A percentile compares a stretch with the other conserved stretches of the same genome.
Evolutionary conservation across 2,113 vertebrate species (phyloP).

Genomic region (Zootoca vivipara): DNA sequence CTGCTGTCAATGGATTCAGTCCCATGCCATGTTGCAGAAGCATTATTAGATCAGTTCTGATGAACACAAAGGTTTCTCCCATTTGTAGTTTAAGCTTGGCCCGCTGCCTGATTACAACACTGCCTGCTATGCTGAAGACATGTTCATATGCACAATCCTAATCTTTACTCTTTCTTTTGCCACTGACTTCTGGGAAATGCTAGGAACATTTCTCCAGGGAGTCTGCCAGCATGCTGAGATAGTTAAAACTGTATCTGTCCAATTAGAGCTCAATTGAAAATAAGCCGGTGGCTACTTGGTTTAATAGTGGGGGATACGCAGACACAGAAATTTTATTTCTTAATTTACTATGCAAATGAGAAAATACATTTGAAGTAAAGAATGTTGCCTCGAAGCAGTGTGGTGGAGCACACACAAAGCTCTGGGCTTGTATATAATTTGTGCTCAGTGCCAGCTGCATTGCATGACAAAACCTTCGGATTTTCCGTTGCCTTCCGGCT

Average conservation of each 20-base stretch:
- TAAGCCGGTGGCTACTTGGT: conserved; percentile 47
- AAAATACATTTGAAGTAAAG: conserved; percentile 50
- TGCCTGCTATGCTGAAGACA: conserved; percentile 6
- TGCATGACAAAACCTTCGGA: neutral
- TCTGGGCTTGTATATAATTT: conserved; percentile 51
- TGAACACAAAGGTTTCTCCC: neutral
- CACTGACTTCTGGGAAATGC: conserved; percentile 21
- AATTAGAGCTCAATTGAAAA: conserved; percentile 58
- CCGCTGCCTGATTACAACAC: neutral
- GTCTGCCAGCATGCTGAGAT: conserved; percentile 32
- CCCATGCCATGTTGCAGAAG: neutral
- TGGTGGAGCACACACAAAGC: conserved; percentile 39
- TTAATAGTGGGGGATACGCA: conserved; percentile 30
- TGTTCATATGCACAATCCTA: neutral
- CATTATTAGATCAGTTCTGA: conserved; percentile 3
- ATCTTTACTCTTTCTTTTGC: conserved; percentile 21
- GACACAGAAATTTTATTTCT: conserved; percentile 50
- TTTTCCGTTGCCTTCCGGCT: conserved; percentile 18
- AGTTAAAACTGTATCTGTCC: conserved; percentile 59
- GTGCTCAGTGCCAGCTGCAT: conserved; percentile 11
- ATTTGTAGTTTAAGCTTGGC: neutral
- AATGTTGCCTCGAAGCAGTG: conserved; percentile 50
- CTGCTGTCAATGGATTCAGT: neutral
- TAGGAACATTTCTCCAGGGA: conserved; percentile 43
- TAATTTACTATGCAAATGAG: conserved; percentile 60